These are phyloP conservation scores for Heloderma charlesbogerti DNA, from an alignment of 2,113 vertebrate genomes.

Conservation along the genomic window DNA sequence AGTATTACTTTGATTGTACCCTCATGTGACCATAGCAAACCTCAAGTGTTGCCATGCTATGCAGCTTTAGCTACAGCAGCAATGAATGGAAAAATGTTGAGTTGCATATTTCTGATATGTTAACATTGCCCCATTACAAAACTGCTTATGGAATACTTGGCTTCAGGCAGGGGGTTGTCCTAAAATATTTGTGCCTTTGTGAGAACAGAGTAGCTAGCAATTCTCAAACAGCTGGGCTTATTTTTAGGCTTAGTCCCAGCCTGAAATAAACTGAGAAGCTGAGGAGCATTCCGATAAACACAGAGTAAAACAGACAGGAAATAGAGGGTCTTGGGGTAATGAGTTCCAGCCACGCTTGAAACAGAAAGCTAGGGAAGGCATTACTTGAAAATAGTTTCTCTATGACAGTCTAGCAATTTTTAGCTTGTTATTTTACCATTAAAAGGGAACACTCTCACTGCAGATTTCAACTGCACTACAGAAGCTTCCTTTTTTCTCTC, in stretches of 20 bases:
- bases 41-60: conserved; percentile 41
- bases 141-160: conserved; percentile 49
- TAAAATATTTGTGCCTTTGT: conserved; percentile 61
- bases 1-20: neutral
- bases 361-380: conserved; percentile 76
- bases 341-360: conserved; percentile 84
- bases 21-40: conserved; percentile 42
- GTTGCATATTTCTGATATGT: conserved; percentile 42
- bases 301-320: conserved; percentile 80
- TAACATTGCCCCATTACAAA: conserved; percentile 45
- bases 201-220: conserved; percentile 67
- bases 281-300: conserved; percentile 74
- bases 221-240: conserved; percentile 72
- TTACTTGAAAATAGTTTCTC: conserved; percentile 80
- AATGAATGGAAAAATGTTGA: conserved; percentile 36
- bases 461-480: conserved; percentile 61
- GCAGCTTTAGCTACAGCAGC: conserved; percentile 38
- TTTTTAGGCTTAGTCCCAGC: conserved; percentile 80
- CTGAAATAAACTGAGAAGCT: conserved; percentile 79
- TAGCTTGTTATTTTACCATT: conserved; percentile 69
- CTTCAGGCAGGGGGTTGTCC: conserved; percentile 23
- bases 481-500: conserved; percentile 48
- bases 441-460: conserved; percentile 71
- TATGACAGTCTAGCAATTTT: conserved; percentile 82
- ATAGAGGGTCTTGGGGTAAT: conserved; percentile 83